Evolutionary conservation across 2,797 vertebrate genomes (phyloP), one percentile per base, ranked within the genome.

Genomic region (Erethizon dorsatum): DNA sequence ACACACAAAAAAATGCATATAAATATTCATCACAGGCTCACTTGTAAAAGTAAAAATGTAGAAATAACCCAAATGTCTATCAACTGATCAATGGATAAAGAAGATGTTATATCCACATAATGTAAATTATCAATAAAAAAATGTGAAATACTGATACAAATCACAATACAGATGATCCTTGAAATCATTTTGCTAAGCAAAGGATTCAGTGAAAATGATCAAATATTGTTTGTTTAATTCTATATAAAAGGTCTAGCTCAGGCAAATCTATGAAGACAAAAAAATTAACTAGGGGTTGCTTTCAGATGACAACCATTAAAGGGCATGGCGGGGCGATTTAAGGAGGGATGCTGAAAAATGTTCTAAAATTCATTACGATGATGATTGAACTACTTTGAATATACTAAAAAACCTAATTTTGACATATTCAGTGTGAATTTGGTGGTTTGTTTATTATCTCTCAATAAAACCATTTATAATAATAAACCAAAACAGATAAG

Each of bases 111-210:
- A 52, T 15, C 31, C 5, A n/a, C 22, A 73, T 18, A 83, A 52
- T 31, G 57, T 13, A 54, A 85, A 85, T 45, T 88, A 56, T 57
- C 31, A 86, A 69, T 77, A 75, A 90, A 87, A 87, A 67, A 47
- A 15, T 71, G 41, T 89, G 24, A 63, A 67, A 11, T 56, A 28
- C 6, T 41, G n/a, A 79, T 54, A 57, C 6, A 6, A 69, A 5
- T 61, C 8, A 6, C 20, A 45, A n/a, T 2, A 31, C 3, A 47
- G 9, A 45, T 61, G 15, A 69, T 12, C 24, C 10, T 69, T 88
- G 10, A 86, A 89, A 89, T 82, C 4, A 57, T 54, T 37, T 22
- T 41, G 37, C 33, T 52, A 28, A 56, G 20, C 50, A 45, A 57
- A 95, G 67, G 2, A 61, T 24, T 10, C 14, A 84, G 9, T 45